Percentiles rank a stretch among this genome's conserved stretches.
These are phyloP conservation scores for Elegia similella DNA, from an alignment of 2,888 invertebrate genomes.

Conservation along the genomic window DNA sequence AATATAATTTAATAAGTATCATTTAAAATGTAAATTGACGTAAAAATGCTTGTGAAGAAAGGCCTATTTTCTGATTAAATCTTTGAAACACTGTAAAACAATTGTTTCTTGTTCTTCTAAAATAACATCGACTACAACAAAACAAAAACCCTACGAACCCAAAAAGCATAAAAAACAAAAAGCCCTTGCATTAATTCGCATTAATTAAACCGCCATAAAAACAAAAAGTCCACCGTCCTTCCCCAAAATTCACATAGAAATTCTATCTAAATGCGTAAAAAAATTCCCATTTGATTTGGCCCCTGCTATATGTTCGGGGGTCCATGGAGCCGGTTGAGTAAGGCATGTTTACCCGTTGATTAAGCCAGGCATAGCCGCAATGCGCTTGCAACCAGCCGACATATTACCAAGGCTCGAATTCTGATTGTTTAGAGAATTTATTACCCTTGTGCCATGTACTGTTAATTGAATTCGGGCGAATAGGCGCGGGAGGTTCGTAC, in stretches of 20 bases:
- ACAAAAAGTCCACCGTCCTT: slow-evolving; percentile 63
- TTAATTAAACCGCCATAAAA: slow-evolving; percentile 57
- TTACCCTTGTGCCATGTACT: slow-evolving; percentile 79
- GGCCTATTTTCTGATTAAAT: too few relatives aligned
- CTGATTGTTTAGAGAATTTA: slow-evolving; percentile 82
- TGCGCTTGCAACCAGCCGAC: slow-evolving; percentile 79
- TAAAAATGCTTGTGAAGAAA: too few relatives aligned
- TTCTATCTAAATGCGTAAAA: slow-evolving; percentile 7
- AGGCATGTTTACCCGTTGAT: slow-evolving; percentile 76
- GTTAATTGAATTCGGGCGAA: slow-evolving; percentile 81
- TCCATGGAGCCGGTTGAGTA: slow-evolving; percentile 35
- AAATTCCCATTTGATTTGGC: slow-evolving; percentile 1
- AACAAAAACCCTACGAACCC: not conserved
- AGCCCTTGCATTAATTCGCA: slow-evolving; percentile 38
- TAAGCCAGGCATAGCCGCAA: slow-evolving; percentile 75
- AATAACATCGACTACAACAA: too few relatives aligned
- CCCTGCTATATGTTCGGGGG: slow-evolving; percentile 45
- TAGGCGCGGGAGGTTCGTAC: slow-evolving; percentile 69
- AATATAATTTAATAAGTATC: too few relatives aligned
- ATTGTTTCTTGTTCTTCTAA: too few relatives aligned
- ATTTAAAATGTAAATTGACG: too few relatives aligned
- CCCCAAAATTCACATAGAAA: slow-evolving; percentile 48
- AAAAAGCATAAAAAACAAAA: slow-evolving; percentile 7
- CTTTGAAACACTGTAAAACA: too few relatives aligned
- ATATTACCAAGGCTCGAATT: slow-evolving; percentile 80